Evolutionary conservation across 2,113 vertebrate genomes (phyloP).

Genomic region (Axis porcinus): DNA sequence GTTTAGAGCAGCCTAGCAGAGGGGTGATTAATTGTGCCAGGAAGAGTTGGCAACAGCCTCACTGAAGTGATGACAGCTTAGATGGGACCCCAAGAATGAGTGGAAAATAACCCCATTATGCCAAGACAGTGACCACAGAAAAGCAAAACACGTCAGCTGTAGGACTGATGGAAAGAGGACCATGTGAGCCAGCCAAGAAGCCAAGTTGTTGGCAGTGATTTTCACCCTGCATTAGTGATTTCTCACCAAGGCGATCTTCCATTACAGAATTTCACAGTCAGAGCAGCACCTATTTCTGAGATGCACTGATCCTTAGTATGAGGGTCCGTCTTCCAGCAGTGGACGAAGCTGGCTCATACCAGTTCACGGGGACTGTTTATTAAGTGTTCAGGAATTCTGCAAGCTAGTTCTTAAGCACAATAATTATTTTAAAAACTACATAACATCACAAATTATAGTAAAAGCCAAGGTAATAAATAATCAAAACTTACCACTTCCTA

Average conservation of each 20-base stretch:
- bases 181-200: neutral
- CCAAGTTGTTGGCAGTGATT: neutral
- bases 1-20: neutral
- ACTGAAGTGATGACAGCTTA: neutral
- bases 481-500: neutral
- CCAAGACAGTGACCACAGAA: neutral
- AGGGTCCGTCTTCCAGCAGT: neutral
- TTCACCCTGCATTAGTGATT: neutral
- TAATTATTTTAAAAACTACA: neutral
- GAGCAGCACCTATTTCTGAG: neutral
- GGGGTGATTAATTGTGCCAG: neutral
- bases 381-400: neutral
- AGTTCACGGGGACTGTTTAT: neutral
- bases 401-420: neutral
- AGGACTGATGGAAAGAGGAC: neutral
- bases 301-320: neutral
- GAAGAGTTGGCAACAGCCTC: neutral
- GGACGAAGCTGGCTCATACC: fast-evolving
- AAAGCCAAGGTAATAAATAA: neutral
- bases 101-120: neutral
- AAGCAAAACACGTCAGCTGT: neutral
- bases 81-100: neutral
- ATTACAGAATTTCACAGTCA: neutral
- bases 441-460: neutral
- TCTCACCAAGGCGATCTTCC: neutral